Base-by-base conservation (phyloP, 2,113 vertebrate genomes). In the Sinocyclocheilus maitianheensis region DNA sequence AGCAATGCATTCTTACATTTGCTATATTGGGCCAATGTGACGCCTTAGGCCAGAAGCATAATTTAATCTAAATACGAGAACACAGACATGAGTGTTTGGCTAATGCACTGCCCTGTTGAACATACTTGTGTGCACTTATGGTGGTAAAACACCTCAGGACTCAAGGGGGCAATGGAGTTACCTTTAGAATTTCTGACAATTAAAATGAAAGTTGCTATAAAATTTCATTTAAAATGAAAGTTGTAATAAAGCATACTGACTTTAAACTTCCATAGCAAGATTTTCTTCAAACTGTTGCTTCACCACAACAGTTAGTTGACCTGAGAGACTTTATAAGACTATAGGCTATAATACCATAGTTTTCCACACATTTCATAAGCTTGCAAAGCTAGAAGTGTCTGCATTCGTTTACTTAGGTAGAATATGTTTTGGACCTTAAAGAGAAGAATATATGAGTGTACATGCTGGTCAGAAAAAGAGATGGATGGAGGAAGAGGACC, bases 401-500 rank as follows among this genome's bases (percentile, higher is more conserved):
- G 10, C 22, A n/a, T 14, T 75, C 22, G 24, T 2, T 24, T 48
- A 24, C 11, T 7, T 16, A 14, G 43, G 12, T 24, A 16, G 22
- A 48, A 16, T n/a, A 48, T 24, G 5, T 75, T 48, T 67, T 48
- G 43, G 22, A 10, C 16, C 60, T 20, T 65, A 43, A 80, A 80
- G 6, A 24, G 34, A 60, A 43, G 58, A 24, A 60, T 72, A n/a
- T 34, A 48, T 69, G 43, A 30, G 34, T 11, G 24, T 67, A 40
- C 26, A 37, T 78, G 43, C 67, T 65, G 37, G 9, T 65, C 46
- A 55, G 43, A 14, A 46, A 69, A 48, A 81, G n/a, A 12, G n/a
- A 51, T 14, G 20, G 24, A 51, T 53, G 62, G 20, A 22, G 60
- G 46, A 77, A 30, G 58, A 77, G 58, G 86, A 78, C 67, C 58